phyloP scores from a whole-genome alignment of 2,113 vertebrate species.

The Chaetodon trifascialis region DNA sequence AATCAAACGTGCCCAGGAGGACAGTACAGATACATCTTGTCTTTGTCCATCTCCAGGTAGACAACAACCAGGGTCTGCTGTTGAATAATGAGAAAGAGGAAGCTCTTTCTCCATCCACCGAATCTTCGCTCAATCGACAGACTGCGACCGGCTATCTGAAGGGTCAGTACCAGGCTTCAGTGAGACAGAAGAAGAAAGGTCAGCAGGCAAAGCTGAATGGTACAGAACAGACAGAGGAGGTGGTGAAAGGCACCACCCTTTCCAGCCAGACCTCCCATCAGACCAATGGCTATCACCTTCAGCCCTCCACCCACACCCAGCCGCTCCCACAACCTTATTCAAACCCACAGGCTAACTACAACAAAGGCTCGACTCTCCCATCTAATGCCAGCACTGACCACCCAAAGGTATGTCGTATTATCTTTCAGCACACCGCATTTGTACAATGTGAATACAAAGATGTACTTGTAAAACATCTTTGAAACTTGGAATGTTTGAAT shows the following conservation, averaged over 20 bases:
- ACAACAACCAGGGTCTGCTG: slow-evolving; percentile 44
- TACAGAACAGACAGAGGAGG: slow-evolving; percentile 13
- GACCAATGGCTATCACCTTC: slow-evolving; percentile 19
- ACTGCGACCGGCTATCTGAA: slow-evolving; percentile 50
- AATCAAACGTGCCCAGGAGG: not conserved
- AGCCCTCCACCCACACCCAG: slow-evolving; percentile 41
- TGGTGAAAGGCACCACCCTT: slow-evolving; percentile 9
- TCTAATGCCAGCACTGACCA: not conserved
- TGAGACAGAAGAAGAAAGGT: slow-evolving; percentile 27
- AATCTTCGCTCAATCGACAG: slow-evolving; percentile 61
- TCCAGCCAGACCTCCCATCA: slow-evolving; percentile 26
- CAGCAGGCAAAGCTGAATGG: slow-evolving; percentile 34
- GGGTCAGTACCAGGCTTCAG: slow-evolving; percentile 35
- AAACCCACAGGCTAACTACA: slow-evolving; percentile 12
- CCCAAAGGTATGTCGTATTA: slow-evolving; percentile 53
- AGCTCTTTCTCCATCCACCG: slow-evolving; percentile 9
- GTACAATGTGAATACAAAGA: not conserved
- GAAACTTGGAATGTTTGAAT: not conserved
- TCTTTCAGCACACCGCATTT: not conserved
- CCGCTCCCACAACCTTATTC: slow-evolving; percentile 17
- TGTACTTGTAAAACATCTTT: not conserved
- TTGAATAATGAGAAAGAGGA: slow-evolving; percentile 44
- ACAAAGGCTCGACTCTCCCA: not conserved
- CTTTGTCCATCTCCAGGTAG: slow-evolving; percentile 54
- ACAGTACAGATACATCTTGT: not conserved